These are phyloP conservation scores for Montipora capricornis DNA, from an alignment of 64 coral and sea anemone genomes.

Conservation along the genomic window DNA sequence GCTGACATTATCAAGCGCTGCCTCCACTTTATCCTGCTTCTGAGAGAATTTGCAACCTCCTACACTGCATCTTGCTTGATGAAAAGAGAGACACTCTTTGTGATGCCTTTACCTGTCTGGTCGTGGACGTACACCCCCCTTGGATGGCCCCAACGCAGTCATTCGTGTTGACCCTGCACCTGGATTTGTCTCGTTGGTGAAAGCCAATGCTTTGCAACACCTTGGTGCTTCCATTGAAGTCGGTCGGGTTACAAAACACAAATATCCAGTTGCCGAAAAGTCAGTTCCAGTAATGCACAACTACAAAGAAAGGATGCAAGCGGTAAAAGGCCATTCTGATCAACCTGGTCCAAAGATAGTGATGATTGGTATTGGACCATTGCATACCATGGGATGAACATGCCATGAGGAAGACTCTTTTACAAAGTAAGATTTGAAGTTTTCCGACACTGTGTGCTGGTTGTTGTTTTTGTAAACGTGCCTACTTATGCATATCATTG, in stretches of 20 bases:
- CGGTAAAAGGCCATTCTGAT: too few relatives aligned
- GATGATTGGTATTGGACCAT: too few relatives aligned
- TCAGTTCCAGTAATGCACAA: too few relatives aligned
- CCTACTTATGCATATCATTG: too few relatives aligned
- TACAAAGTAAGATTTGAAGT: too few relatives aligned
- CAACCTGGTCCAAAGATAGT: too few relatives aligned
- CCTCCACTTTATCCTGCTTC: background rate
- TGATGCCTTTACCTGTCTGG: background rate
- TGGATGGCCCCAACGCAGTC: slow-evolving; percentile 51
- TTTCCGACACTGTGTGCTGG: too few relatives aligned
- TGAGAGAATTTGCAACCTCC: slow-evolving; percentile 3
- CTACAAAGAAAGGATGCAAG: too few relatives aligned
- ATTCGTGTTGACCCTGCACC: slow-evolving; percentile 73
- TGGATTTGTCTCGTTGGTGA: slow-evolving; percentile 20
- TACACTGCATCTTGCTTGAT: slow-evolving; percentile 3
- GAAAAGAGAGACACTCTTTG: background rate
- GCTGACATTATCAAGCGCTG: background rate
- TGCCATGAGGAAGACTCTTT: too few relatives aligned
- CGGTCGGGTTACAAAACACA: background rate
- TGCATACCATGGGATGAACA: too few relatives aligned
- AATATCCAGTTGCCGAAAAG: background rate
- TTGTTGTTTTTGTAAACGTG: too few relatives aligned
- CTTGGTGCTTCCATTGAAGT: background rate
- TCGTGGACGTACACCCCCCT: slow-evolving; percentile 8
- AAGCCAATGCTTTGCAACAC: background rate